These are phyloP conservation scores for Mnemiopsis leidyi DNA, from an alignment of 37 sponge, comb jelly and placozoan species.

Conservation along the genomic window DNA sequence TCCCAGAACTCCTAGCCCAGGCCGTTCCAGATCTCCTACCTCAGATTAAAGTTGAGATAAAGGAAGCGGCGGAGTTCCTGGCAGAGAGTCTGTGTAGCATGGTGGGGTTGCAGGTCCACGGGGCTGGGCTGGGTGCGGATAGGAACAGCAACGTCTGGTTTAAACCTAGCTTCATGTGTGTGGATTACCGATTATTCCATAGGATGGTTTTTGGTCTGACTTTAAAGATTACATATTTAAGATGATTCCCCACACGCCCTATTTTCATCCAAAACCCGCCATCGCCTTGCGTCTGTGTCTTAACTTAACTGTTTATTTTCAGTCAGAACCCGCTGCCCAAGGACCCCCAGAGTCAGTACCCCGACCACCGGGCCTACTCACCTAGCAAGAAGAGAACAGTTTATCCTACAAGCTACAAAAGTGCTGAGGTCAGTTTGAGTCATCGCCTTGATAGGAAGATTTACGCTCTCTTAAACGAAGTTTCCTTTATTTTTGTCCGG, in stretches of 20 bases:
- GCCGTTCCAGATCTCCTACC: neutral
- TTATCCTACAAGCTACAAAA: neutral
- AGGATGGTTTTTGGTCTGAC: no score
- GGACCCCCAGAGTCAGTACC: neutral
- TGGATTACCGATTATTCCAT: neutral
- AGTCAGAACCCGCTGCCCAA: neutral
- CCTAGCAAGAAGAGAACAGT: neutral
- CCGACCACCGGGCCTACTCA: neutral
- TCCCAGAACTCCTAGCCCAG: neutral
- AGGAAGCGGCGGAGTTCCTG: constrained; percentile 36
- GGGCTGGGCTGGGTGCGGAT: neutral
- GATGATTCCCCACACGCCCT: no score
- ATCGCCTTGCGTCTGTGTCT: no score
- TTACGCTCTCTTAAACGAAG: no score
- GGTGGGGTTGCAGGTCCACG: neutral
- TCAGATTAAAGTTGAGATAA: constrained; percentile 39
- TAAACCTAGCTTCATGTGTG: constrained; percentile 54
- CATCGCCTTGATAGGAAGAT: no score
- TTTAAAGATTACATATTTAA: no score
- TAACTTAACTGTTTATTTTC: no score
- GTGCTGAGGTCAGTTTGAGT: neutral
- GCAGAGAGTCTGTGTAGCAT: constrained; percentile 44
- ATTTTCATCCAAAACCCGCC: no score
- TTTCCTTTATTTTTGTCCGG: no score
- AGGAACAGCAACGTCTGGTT: neutral